Base-by-base conservation (phyloP, 2,113 vertebrate species). In the Gymnogyps californianus region DNA sequence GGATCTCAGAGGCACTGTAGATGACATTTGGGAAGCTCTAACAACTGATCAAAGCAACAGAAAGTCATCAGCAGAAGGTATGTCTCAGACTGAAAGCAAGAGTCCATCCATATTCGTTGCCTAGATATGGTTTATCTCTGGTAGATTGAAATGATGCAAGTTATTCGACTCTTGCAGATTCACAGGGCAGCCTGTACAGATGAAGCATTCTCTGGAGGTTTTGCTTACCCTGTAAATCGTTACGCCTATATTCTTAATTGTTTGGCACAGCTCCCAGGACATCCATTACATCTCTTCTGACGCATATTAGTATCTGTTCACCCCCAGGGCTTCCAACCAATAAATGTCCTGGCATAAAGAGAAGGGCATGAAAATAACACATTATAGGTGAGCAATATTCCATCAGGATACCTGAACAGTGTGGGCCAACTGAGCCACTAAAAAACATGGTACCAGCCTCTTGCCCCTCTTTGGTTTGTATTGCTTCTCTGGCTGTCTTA, bases 191-290 rank as follows among this genome's bases (percentile, higher is more conserved):
- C 61, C 59, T 90, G 38, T 57, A 57, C 57, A 87, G 77, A 92
- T 66, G 62, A 22, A 79, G 69, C 6, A 0, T 31, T 82, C 83
- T 74, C 93, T 70, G 34, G 55, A 95, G 66, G 46, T 57, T 84
- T 19, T 79, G 69, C 89, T 89, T 82, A 54, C 74, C 44, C 81
- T 55, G 74, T 85, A 96, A 72, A 92, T 94, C 91, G 87, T 62
- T 76, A 82, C 1, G 32, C 49, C 81, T 85, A 76, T 96, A 79
- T 72, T 79, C 89, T 79, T 94, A 92, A 92, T 86, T 82, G 78
- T 69, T 87, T 97, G 93, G 89, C 94, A 91, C 34, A 38, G 81
- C 49, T 97, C 91, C 89, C 89, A 90, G 70, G 95, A 84, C 91
- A 83, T 89, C 74, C 83, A 95, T 91, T 89, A 79, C 58, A 79